Evolutionary conservation across 2,797 vertebrate genomes (phyloP).

Genomic region (Phoxinus dragarum): DNA sequence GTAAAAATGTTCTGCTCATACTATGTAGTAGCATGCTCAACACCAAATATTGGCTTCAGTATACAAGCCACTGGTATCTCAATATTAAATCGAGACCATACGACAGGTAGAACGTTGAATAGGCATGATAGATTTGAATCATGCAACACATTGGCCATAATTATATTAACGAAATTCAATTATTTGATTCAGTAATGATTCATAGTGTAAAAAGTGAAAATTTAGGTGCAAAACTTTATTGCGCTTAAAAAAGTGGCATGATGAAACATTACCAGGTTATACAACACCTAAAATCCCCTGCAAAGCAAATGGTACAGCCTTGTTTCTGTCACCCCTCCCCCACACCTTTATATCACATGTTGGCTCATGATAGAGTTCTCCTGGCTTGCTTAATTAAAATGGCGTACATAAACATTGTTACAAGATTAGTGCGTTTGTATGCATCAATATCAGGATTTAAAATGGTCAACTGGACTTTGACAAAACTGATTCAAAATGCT

Average conservation of each 20-base stretch:
- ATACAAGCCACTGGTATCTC: neutral
- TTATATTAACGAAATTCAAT: neutral
- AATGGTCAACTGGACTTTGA: neutral
- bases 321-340: constrained; percentile 1
- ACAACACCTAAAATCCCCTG: constrained; percentile 22
- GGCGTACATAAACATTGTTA: neutral
- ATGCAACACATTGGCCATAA: neutral
- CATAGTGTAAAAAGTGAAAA: neutral
- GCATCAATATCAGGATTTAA: neutral
- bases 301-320: constrained; percentile 1
- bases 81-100: neutral
- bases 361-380: constrained; percentile 1
- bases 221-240: neutral
- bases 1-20: neutral
- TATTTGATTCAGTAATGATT: neutral
- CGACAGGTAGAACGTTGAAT: neutral
- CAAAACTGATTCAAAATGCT: constrained; percentile 10
- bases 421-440: neutral
- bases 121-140: neutral
- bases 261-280: neutral
- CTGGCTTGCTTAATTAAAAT: neutral
- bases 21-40: neutral
- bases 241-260: neutral
- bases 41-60: too few relatives aligned
- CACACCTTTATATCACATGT: neutral